phyloP scores from a whole-genome alignment of 92 coral and sea anemone species.

The Epizoanthus illoricatus region DNA sequence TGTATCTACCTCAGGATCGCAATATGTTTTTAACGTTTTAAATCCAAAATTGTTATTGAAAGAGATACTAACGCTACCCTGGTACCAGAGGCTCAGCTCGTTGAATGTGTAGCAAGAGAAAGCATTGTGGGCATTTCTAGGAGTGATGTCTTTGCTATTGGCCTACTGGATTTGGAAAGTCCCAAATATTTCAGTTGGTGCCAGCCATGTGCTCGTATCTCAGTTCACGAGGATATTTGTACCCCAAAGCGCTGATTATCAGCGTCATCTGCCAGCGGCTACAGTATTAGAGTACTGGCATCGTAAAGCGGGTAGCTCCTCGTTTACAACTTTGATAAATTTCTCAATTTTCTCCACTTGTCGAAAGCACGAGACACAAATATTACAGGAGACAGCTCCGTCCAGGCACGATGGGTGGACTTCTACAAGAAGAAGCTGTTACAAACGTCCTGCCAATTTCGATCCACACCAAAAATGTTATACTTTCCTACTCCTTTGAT shows the following conservation, averaged over 20 bases:
- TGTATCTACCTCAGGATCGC: slow-evolving; percentile 27
- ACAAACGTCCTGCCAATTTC: background rate
- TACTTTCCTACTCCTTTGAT: background rate
- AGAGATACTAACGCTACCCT: slow-evolving; percentile 36
- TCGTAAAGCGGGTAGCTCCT: background rate
- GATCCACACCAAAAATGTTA: slow-evolving; percentile 7
- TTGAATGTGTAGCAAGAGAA: no score
- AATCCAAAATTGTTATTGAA: slow-evolving; percentile 44
- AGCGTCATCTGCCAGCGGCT: no score
- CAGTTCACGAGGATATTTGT: no score
- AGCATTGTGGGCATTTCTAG: no score
- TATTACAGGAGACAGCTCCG: background rate
- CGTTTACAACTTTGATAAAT: background rate
- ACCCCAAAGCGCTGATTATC: no score
- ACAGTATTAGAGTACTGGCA: background rate
- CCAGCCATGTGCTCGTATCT: no score
- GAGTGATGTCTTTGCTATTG: no score
- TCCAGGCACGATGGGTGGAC: background rate
- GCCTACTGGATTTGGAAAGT: no score
- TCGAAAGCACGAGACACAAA: background rate
- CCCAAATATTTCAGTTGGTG: no score
- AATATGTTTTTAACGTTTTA: slow-evolving; percentile 14
- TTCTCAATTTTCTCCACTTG: slow-evolving; percentile 3
- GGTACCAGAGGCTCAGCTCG: no score
- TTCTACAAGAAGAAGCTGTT: background rate